Evolutionary conservation across 2,113 vertebrate species (phyloP).

Genomic region (Carassius auratus): DNA sequence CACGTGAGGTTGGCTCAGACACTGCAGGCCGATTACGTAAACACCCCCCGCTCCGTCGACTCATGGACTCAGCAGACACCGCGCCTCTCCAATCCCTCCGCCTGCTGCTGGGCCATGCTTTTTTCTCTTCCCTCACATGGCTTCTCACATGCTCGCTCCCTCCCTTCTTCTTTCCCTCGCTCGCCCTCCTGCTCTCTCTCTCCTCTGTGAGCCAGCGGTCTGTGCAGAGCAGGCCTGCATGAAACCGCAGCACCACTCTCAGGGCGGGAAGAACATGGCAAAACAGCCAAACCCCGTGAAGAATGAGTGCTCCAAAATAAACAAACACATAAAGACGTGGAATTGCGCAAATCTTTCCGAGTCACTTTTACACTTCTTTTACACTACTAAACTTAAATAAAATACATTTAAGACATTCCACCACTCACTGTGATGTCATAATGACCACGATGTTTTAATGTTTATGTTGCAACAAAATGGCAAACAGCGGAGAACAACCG

Average conservation of each 20-base stretch:
- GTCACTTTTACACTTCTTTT: neutral
- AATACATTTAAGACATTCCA: no score
- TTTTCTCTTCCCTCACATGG: constrained; percentile 76
- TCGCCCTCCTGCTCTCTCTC: constrained; percentile 62
- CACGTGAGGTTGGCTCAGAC: constrained; percentile 85
- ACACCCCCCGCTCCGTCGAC: constrained; percentile 76
- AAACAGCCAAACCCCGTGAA: neutral
- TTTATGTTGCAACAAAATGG: no score
- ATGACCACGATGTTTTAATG: no score
- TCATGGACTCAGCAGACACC: constrained; percentile 75
- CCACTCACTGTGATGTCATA: no score
- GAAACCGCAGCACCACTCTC: constrained; percentile 53
- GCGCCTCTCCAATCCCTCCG: constrained; percentile 73
- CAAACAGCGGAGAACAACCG: no score
- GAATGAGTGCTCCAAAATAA: constrained; percentile 15
- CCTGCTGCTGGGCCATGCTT: constrained; percentile 73
- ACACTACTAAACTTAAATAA: no score
- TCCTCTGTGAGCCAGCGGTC: constrained; percentile 70
- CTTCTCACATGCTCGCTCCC: constrained; percentile 77
- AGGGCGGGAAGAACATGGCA: constrained; percentile 42
- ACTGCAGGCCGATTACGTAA: constrained; percentile 90
- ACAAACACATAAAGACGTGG: neutral
- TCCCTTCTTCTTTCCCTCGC: constrained; percentile 51
- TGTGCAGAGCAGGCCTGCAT: constrained; percentile 54
- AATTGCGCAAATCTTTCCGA: neutral